A percentile compares a stretch with the other conserved stretches of the same genome.
phyloP scores from a whole-genome alignment of 2,797 vertebrate species.

The Remorina albescens region DNA sequence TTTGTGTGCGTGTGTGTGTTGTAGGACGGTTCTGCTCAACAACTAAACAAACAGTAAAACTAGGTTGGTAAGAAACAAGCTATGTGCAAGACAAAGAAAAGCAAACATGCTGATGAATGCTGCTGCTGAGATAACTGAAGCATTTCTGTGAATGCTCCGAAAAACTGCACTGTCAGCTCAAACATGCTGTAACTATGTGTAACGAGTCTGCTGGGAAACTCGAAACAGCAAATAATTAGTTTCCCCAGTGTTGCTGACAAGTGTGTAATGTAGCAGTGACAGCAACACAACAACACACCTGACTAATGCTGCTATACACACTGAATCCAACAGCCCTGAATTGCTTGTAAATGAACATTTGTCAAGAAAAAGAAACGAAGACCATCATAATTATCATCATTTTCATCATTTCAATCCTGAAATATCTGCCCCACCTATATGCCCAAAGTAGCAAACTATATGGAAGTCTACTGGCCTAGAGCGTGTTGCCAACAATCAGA shows the following conservation, averaged over 20 bases:
- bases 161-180: background rate
- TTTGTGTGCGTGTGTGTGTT: too few relatives aligned
- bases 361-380: too few relatives aligned
- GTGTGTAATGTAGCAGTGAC: background rate
- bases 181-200: background rate
- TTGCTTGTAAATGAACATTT: background rate
- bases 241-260: background rate
- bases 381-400: too few relatives aligned
- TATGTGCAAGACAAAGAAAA: background rate
- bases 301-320: background rate
- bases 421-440: background rate
- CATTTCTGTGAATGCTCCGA: background rate
- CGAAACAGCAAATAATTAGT: slow-evolving; percentile 18
- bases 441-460: background rate
- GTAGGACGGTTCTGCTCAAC: too few relatives aligned
- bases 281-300: background rate
- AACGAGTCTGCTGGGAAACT: slow-evolving; percentile 8
- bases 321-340: too few relatives aligned
- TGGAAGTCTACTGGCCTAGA: background rate
- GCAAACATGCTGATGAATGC: slow-evolving; percentile 1
- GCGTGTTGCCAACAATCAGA: background rate
- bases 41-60: slow-evolving; percentile 14
- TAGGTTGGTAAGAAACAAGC: background rate
- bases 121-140: background rate
- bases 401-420: background rate